Base-by-base conservation (phyloP, 2,797 vertebrate species). In the Melanogrammus aeglefinus region DNA sequence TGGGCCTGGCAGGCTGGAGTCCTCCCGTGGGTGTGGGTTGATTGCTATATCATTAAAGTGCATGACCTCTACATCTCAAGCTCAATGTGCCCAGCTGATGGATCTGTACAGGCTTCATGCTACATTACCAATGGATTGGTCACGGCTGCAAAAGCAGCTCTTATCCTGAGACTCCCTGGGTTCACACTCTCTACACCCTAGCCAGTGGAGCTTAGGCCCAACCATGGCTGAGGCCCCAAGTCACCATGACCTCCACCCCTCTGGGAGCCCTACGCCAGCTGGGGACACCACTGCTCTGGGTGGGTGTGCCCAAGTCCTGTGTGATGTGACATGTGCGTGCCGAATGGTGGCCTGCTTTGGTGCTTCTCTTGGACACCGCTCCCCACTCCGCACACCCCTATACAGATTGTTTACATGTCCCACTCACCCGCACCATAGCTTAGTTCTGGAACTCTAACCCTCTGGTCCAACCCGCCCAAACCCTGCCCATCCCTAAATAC, bases 391-490 rank as follows among this genome's bases (percentile, higher is more conserved):
- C 14, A 57, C 88, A 88, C 91, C 87, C 88, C 82, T 82, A 75
- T 85, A 79, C 80, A 83, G 86, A 89, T 92, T 93, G 91, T 93
- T 93, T 90, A 91, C 91, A 91, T 92, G 91, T 91, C 89, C 89
- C 89, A 90, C 90, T 92, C 91, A 91, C 91, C 91, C 91, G 75
- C 89, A 91, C 75, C 88, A 87, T 69, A 83, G 90, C 83, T 82
- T 18, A 21, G 18, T 18, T 57, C 18, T 18, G 47, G 84, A 75
- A 80, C 82, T 84, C 83, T 83, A 78, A 91, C 90, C 88, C 18
- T 91, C 90, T 83, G 83, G 83, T 86, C 90, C 88, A 86, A 39
- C 91, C 91, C 44, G 24, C 88, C 84, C 86, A 47, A 16, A 18
- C 44, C 44, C 44, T 14, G 44, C 44, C 41, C 41, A 12, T 47